Percentiles rank a stretch among this genome's conserved stretches.
Conservation (phyloP, 2,888 invertebrate genomes). For the Bombyx huttoni region DNA sequence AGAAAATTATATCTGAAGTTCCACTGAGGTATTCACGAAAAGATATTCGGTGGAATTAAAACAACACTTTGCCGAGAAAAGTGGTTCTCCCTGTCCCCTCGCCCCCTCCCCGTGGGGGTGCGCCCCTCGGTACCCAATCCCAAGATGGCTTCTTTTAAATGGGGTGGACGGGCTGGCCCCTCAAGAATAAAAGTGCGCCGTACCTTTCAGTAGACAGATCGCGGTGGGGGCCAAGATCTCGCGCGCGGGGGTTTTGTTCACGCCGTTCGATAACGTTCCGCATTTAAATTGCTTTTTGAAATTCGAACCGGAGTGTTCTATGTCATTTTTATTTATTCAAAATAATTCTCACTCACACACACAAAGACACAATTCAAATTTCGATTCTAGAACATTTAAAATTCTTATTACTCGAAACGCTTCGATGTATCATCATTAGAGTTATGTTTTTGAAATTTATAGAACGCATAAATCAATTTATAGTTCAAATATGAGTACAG, state of each 20-base stretch:
- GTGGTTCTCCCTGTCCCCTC: conserved; percentile 45
- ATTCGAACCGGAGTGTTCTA: conserved; percentile 25
- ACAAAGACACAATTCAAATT: not conserved
- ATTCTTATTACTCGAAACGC: not conserved
- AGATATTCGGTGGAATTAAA: conserved; percentile 72
- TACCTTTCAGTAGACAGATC: conserved; percentile 52
- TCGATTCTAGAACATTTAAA: conserved; percentile 1
- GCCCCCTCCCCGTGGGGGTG: conserved; percentile 26
- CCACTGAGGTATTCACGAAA: conserved; percentile 66
- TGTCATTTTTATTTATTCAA: not conserved
- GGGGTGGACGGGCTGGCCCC: conserved; percentile 65
- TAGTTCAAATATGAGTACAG: too few species aligned
- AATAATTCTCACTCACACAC: too few species aligned
- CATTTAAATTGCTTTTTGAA: conserved; percentile 54
- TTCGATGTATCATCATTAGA: not conserved
- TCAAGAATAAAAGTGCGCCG: conserved; percentile 67
- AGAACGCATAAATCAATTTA: too few species aligned
- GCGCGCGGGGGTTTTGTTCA: conserved; percentile 22
- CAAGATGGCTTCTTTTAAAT: conserved; percentile 72
- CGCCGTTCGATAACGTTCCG: conserved; percentile 52
- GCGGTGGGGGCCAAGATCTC: conserved; percentile 50
- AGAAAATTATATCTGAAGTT: conserved; percentile 68
- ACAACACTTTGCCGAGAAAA: conserved; percentile 68
- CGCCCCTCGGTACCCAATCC: conserved; percentile 41
- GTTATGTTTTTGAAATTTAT: too few species aligned